These are phyloP conservation scores for Bimastos eiseni DNA, from an alignment of 2,888 invertebrate genomes.

Conservation along the genomic window DNA sequence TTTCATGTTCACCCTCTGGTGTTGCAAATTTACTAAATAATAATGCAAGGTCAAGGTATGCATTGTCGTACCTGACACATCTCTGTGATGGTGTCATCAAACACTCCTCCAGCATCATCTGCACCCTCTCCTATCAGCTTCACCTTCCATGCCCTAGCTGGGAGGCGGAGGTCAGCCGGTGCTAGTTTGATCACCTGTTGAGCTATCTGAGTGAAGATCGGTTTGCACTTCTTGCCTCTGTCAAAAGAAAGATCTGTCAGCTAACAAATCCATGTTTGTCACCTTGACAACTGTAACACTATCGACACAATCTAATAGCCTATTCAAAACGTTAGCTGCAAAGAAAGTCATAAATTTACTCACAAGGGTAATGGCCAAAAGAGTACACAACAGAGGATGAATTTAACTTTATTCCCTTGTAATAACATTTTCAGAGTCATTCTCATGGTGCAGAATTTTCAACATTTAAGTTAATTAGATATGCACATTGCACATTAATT, in stretches of 20 bases:
- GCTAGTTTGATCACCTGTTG: constrained; percentile 69
- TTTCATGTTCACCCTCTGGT: no score
- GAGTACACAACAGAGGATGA: no score
- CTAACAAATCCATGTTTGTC: background rate
- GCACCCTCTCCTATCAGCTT: constrained; percentile 72
- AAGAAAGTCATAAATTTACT: no score
- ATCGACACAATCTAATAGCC: background rate
- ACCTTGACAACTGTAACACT: background rate
- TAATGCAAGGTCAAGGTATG: background rate
- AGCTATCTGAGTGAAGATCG: constrained; percentile 70
- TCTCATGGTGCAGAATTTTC: no score
- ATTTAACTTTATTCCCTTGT: no score
- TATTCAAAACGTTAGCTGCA: background rate
- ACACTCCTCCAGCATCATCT: constrained; percentile 73
- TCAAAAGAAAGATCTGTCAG: constrained; percentile 20
- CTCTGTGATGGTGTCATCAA: constrained; percentile 73
- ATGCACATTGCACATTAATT: no score
- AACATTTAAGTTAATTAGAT: no score
- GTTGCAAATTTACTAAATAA: background rate
- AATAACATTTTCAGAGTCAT: no score
- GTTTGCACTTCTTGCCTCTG: constrained; percentile 67
- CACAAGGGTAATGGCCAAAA: no score
- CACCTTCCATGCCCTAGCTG: constrained; percentile 72
- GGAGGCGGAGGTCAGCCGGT: constrained; percentile 68
- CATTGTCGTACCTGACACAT: constrained; percentile 65